phyloP scores from a whole-genome alignment of 2,888 invertebrate species.

The Trichopoda pennipes region DNA sequence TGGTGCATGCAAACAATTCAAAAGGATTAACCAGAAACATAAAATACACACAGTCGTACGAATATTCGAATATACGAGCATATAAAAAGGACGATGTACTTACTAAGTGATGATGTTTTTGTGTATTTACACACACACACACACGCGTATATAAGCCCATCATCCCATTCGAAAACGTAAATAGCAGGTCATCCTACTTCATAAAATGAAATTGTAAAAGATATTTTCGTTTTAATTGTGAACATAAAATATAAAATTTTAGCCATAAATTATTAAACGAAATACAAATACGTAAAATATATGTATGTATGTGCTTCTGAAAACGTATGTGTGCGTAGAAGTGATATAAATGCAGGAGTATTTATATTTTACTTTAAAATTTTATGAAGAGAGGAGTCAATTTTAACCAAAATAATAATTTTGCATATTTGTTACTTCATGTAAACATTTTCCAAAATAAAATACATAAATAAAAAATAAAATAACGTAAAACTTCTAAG shows the following conservation, averaged over 20 bases:
- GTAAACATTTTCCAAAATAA: constrained; percentile 70
- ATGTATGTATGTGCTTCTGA: neutral
- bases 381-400: constrained; percentile 17
- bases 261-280: constrained; percentile 61
- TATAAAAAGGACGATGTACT: constrained; percentile 26
- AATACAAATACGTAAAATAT: constrained; percentile 27
- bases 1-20: constrained; percentile 57
- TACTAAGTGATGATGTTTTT: constrained; percentile 21
- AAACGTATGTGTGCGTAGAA: constrained; percentile 16
- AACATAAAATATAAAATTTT: constrained; percentile 65
- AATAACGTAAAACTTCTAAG: constrained; percentile 23
- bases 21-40: constrained; percentile 57
- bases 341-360: constrained; percentile 9
- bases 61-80: neutral
- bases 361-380: neutral
- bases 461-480: neutral
- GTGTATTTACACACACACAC: neutral
- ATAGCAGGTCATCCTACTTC: neutral
- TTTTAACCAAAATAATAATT: constrained; percentile 46
- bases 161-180: neutral
- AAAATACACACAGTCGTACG: constrained; percentile 17
- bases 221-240: constrained; percentile 64
- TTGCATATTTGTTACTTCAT: constrained; percentile 61
- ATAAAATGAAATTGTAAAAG: constrained; percentile 24
- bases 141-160: too few relatives aligned